A percentile compares a stretch with the other conserved stretches of the same genome.
phyloP scores from a whole-genome alignment of 2,888 invertebrate species.

The Dermolepida albohirtum region DNA sequence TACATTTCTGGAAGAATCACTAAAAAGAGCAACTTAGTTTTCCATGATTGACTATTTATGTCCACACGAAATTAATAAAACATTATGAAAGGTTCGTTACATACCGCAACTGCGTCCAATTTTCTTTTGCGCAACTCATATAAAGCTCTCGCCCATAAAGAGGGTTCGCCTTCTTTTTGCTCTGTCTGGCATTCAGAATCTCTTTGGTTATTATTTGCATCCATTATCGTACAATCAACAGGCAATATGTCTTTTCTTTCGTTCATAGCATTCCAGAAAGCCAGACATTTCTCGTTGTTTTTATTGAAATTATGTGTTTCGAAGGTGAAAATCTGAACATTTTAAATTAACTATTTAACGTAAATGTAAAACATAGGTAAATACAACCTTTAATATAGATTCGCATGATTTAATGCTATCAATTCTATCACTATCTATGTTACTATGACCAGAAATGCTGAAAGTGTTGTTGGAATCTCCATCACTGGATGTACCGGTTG shows the following conservation, averaged over 20 bases:
- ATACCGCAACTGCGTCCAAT: conserved; percentile 45
- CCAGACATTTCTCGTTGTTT: conserved; percentile 44
- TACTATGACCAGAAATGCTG: conserved; percentile 13
- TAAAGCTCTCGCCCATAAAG: conserved; percentile 43
- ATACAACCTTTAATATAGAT: conserved; percentile 43
- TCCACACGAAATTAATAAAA: too few species aligned
- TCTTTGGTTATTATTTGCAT: conserved; percentile 37
- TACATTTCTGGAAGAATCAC: too few species aligned
- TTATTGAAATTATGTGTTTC: conserved; percentile 38
- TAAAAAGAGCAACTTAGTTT: too few species aligned
- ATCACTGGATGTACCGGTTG: not conserved
- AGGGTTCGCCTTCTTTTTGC: conserved; percentile 36
- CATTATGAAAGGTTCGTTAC: not conserved
- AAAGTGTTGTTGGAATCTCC: conserved; percentile 16
- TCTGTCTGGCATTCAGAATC: conserved; percentile 35
- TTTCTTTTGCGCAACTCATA: conserved; percentile 40
- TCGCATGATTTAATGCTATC: conserved; percentile 46
- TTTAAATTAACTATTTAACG: not conserved
- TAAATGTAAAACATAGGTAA: not conserved
- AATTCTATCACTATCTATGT: conserved; percentile 21
- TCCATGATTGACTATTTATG: too few species aligned
- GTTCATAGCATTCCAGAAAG: conserved; percentile 45
- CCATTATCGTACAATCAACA: conserved; percentile 42
- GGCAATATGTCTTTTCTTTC: conserved; percentile 40
- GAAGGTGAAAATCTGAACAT: conserved; percentile 43